Conservation (phyloP, 92 coral and sea anemone species). For the Pocillopora meandrina region DNA sequence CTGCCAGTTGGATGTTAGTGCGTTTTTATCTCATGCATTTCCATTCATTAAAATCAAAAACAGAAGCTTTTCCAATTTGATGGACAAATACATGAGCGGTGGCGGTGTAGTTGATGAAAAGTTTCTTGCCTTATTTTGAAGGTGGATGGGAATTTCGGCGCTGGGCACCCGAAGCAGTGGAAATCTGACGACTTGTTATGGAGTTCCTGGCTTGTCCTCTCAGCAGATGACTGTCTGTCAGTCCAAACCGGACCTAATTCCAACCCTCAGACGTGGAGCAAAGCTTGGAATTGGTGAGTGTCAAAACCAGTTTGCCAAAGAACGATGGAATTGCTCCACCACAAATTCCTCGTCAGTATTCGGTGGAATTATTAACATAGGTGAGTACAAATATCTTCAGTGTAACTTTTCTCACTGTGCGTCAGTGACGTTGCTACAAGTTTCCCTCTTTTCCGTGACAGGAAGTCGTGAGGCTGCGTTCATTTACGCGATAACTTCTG, state of each 20-base stretch:
- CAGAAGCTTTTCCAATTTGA: constrained; percentile 45
- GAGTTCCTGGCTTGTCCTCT: constrained; percentile 82
- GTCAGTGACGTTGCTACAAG: not conserved
- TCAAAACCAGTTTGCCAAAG: constrained; percentile 84
- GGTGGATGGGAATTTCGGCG: constrained; percentile 90
- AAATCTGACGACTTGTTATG: constrained; percentile 65
- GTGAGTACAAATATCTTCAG: constrained; percentile 6
- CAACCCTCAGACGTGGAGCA: constrained; percentile 87
- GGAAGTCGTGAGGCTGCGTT: constrained; percentile 98
- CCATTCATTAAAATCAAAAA: constrained; percentile 31
- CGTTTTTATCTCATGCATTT: constrained; percentile 16
- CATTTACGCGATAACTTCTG: constrained; percentile 95
- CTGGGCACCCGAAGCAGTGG: constrained; percentile 50
- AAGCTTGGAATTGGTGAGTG: constrained; percentile 85
- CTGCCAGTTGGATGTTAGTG: constrained; percentile 53
- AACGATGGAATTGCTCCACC: constrained; percentile 94
- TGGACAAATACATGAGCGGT: constrained; percentile 27
- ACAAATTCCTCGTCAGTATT: constrained; percentile 83
- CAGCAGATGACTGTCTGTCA: constrained; percentile 84
- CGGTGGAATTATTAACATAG: constrained; percentile 77
- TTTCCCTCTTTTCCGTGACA: constrained; percentile 37
- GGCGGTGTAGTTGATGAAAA: constrained; percentile 9
- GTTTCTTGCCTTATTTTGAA: constrained; percentile 42
- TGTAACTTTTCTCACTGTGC: not conserved
- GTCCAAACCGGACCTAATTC: constrained; percentile 89